Evolutionary conservation across 2,797 vertebrate genomes (phyloP).

Genomic region (Pygocentrus nattereri): DNA sequence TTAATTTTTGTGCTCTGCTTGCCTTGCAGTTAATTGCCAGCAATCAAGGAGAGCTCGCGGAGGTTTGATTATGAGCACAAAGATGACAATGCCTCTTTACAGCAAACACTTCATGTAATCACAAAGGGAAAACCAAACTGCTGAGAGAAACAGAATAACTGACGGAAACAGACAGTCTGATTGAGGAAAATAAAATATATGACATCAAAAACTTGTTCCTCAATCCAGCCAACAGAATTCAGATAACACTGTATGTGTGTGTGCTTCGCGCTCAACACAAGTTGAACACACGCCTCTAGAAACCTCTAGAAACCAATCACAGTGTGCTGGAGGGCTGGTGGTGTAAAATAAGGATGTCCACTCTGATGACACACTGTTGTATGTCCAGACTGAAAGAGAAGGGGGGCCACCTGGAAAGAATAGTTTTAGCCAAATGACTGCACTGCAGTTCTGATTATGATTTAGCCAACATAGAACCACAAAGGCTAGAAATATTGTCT

Average conservation of each 20-base stretch:
- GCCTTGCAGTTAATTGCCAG: slow-evolving; percentile 70
- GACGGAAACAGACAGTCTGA: slow-evolving; percentile 10
- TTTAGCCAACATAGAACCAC: too few species aligned
- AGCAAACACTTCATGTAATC: slow-evolving; percentile 83
- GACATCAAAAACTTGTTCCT: slow-evolving; percentile 10
- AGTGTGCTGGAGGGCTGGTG: background rate
- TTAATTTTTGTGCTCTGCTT: slow-evolving; percentile 79
- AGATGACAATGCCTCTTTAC: slow-evolving; percentile 79
- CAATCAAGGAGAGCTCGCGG: slow-evolving; percentile 79
- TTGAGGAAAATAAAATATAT: slow-evolving; percentile 10
- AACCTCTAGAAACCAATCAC: slow-evolving; percentile 18
- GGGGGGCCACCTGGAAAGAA: background rate
- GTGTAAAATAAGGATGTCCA: slow-evolving; percentile 25
- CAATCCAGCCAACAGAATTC: slow-evolving; percentile 30
- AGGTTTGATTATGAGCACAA: slow-evolving; percentile 79
- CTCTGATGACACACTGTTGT: slow-evolving; percentile 5
- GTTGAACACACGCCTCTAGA: slow-evolving; percentile 22
- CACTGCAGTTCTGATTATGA: background rate
- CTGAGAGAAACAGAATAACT: slow-evolving; percentile 58
- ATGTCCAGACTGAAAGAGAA: background rate
- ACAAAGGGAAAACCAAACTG: slow-evolving; percentile 83
- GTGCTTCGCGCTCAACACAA: slow-evolving; percentile 15
- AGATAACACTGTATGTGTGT: slow-evolving; percentile 19
- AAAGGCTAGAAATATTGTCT: too few species aligned
- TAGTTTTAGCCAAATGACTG: background rate